These are phyloP conservation scores for Phyllostomus hastatus DNA, from an alignment of 2,113 vertebrate species.

Conservation along the genomic window DNA sequence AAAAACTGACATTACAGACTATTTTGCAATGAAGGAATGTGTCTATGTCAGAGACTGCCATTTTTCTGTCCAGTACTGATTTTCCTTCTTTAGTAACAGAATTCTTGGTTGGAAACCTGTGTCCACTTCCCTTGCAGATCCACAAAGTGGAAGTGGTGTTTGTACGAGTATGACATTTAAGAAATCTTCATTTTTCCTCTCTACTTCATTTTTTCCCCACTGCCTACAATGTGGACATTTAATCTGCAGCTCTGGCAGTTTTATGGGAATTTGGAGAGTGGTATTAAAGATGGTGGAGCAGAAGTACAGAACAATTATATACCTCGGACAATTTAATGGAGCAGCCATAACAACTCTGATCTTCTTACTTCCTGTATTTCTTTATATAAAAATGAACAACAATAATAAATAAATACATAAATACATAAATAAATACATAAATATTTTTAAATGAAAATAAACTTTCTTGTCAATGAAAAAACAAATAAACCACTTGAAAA, in stretches of 20 bases:
- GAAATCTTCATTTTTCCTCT: not conserved
- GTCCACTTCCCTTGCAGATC: not conserved
- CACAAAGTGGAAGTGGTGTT: not conserved
- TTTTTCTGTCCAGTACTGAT: not conserved
- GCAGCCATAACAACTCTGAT: not conserved
- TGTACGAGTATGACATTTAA: not conserved
- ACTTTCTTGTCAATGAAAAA: not conserved
- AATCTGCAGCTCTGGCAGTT: not conserved
- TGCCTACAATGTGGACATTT: not conserved
- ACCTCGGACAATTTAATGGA: not conserved
- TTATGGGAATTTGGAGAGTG: not conserved
- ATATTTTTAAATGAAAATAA: not conserved
- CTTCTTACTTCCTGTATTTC: not conserved
- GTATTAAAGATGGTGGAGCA: not conserved
- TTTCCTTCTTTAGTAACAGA: not conserved
- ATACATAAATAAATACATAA: too few species aligned
- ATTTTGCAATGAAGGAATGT: constrained; percentile 22
- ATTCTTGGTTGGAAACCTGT: not conserved
- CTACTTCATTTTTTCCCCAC: not conserved
- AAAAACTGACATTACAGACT: not conserved
- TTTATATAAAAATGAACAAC: constrained; percentile 9
- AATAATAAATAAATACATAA: too few species aligned
- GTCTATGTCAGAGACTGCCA: not conserved
- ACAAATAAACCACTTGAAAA: too few species aligned
- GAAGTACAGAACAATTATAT: not conserved